phyloP scores from a whole-genome alignment of 2,113 vertebrate species.

The Toxotes chatareus region DNA sequence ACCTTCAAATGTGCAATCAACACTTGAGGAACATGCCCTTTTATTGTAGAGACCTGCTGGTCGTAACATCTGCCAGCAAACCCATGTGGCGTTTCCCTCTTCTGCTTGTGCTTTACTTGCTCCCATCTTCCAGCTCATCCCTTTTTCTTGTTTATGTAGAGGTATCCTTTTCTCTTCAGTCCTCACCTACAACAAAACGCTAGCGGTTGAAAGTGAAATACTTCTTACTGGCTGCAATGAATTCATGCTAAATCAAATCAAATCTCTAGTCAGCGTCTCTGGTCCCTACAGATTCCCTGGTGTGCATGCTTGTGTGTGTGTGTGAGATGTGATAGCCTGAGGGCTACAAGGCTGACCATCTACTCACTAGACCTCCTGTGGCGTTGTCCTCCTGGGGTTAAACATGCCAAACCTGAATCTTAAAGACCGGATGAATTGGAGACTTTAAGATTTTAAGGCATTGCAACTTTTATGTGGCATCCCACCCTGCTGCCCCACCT shows the following conservation, averaged over 20 bases:
- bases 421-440: background rate
- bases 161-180: background rate
- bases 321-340: constrained; percentile 66
- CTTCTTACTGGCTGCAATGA: background rate
- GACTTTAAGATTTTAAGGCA: background rate
- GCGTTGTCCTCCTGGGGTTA: constrained; percentile 9
- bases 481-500: background rate
- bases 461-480: background rate
- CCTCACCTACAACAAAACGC: background rate
- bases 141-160: background rate
- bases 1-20: constrained; percentile 70
- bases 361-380: constrained; percentile 55
- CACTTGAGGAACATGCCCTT: constrained; percentile 70
- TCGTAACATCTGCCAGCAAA: constrained; percentile 70
- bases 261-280: constrained; percentile 20
- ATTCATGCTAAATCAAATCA: background rate
- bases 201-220: background rate
- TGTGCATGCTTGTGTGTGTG: constrained; percentile 15
- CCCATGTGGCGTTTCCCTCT: constrained; percentile 10
- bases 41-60: constrained; percentile 68
- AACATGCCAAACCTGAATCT: constrained; percentile 14
- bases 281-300: constrained; percentile 8
- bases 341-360: constrained; percentile 69
- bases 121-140: background rate
- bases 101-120: constrained; percentile 6